Conservation (phyloP, 1,140 invertebrate genomes). For the Leptestheria dahalacensis region DNA sequence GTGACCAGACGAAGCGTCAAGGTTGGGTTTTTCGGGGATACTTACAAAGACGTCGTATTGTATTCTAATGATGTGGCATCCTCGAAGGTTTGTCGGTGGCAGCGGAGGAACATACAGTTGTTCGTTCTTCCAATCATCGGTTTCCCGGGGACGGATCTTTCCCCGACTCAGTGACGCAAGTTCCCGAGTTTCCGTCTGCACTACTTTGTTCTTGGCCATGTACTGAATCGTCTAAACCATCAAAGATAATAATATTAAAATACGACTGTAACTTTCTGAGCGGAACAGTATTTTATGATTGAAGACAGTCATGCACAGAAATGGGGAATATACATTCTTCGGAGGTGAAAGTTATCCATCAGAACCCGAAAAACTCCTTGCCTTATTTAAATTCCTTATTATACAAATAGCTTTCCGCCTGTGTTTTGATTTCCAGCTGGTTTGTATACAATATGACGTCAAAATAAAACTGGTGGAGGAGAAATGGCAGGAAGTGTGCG, state of each 20-base stretch:
- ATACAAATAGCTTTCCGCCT: too few species aligned
- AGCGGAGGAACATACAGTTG: conserved; percentile 84
- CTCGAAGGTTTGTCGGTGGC: conserved; percentile 86
- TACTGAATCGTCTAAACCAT: conserved; percentile 66
- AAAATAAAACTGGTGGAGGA: too few species aligned
- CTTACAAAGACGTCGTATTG: conserved; percentile 89
- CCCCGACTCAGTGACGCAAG: conserved; percentile 62
- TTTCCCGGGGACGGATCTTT: conserved; percentile 62
- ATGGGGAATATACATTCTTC: too few species aligned
- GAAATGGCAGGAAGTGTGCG: too few species aligned
- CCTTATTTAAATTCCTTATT: too few species aligned
- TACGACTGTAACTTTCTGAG: too few species aligned
- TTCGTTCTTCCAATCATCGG: conserved; percentile 76
- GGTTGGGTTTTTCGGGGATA: conserved; percentile 22
- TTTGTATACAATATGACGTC: too few species aligned
- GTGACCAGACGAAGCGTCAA: background rate
- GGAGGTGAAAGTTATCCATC: too few species aligned
- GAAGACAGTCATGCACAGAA: too few species aligned
- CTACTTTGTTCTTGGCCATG: conserved; percentile 64
- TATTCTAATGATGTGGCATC: conserved; percentile 85
- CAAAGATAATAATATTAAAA: background rate
- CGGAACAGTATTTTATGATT: too few species aligned
- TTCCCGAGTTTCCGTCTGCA: conserved; percentile 73
- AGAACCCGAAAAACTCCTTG: too few species aligned
- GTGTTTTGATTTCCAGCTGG: too few species aligned